Evolutionary conservation across 1,140 invertebrate genomes (phyloP).

Genomic region (Bombus turneri): DNA sequence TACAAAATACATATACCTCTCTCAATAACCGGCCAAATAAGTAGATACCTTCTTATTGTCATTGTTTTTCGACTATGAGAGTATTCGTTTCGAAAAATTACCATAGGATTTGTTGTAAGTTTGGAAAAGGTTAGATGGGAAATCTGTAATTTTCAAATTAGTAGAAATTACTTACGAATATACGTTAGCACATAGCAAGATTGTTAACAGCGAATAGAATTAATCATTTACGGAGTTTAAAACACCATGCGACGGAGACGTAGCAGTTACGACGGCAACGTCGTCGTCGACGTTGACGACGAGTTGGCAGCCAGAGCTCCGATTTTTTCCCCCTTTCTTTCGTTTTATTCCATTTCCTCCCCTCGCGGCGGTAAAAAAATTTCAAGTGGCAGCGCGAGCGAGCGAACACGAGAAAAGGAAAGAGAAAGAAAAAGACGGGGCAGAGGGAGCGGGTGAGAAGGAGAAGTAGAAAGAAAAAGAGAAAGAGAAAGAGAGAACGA

Average conservation of each 20-base stretch:
- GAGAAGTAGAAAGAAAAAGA: conserved; percentile 18
- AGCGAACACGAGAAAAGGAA: conserved; percentile 48
- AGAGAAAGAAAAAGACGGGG: conserved; percentile 45
- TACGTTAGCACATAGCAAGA: not conserved
- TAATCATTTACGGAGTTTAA: conserved; percentile 1
- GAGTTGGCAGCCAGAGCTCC: conserved; percentile 57
- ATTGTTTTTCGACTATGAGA: not conserved
- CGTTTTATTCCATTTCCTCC: conserved; percentile 72
- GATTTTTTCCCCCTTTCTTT: conserved; percentile 68
- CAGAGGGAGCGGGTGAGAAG: conserved; percentile 33
- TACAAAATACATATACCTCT: not conserved
- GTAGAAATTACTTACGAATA: not conserved
- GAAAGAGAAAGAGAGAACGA: conserved; percentile 49
- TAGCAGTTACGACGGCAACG: conserved; percentile 1
- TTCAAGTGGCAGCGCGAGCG: conserved; percentile 68
- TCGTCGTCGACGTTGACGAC: conserved; percentile 51
- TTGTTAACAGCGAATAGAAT: not conserved
- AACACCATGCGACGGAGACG: conserved; percentile 6
- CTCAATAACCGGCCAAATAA: not conserved
- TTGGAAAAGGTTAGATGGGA: too few species aligned
- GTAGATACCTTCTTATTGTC: not conserved
- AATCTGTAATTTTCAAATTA: not conserved
- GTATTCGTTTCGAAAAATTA: not conserved
- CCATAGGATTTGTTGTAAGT: accelerated
- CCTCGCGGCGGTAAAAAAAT: conserved; percentile 70